These are phyloP conservation scores for Rousettus leschenaultii DNA, from an alignment of 2,113 vertebrate genomes.

Conservation along the genomic window DNA sequence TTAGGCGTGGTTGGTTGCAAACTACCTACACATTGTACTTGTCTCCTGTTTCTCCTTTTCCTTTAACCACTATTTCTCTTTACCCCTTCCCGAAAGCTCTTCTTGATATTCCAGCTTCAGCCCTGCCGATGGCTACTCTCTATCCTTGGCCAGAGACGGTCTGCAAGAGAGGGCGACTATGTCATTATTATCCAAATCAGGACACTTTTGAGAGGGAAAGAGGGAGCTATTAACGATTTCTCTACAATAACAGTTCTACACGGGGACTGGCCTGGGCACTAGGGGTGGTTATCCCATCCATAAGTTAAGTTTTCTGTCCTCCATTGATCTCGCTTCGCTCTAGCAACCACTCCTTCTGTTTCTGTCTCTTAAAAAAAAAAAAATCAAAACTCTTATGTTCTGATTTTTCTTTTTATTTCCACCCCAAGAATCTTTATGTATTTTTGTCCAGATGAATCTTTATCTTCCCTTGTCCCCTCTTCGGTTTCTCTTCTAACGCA, in stretches of 20 bases:
- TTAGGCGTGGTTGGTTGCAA: background rate
- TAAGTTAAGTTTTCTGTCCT: background rate
- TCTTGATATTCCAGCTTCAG: background rate
- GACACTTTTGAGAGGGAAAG: background rate
- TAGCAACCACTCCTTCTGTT: background rate
- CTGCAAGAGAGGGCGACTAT: background rate
- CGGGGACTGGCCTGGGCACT: fast-evolving
- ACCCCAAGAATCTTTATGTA: background rate
- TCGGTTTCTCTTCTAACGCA: background rate
- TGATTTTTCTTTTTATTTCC: background rate
- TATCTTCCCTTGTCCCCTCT: background rate
- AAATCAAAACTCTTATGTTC: background rate
- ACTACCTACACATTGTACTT: background rate
- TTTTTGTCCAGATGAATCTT: background rate
- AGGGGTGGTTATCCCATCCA: background rate
- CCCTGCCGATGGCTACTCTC: background rate
- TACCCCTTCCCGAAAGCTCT: background rate
- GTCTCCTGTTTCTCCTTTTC: background rate
- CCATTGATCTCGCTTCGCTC: background rate
- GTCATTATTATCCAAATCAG: background rate
- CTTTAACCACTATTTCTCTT: background rate
- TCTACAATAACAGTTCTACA: background rate
- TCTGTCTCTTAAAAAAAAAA: background rate
- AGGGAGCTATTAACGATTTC: background rate
- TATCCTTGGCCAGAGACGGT: background rate